These are phyloP conservation scores for Hucho hucho DNA, from an alignment of 2,113 vertebrate species.

Conservation along the genomic window DNA sequence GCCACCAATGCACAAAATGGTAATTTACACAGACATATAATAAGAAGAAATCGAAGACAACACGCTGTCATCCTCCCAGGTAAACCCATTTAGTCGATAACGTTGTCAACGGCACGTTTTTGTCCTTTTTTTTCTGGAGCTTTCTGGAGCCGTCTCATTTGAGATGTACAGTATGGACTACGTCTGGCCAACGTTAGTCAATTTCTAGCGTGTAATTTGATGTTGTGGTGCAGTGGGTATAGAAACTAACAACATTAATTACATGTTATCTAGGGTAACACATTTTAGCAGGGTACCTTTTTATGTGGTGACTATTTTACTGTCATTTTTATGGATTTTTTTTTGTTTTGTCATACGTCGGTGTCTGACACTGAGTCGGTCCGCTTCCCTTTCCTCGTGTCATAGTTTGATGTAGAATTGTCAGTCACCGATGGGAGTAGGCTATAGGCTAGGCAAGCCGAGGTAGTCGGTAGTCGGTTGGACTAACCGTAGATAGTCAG, in stretches of 20 bases:
- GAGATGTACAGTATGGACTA: no score
- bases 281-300: background rate
- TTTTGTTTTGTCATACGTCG: background rate
- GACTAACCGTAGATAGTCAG: background rate
- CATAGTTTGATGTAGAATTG: background rate
- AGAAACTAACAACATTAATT: background rate
- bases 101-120: no score
- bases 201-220: background rate
- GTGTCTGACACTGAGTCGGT: background rate
- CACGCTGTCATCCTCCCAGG: conserved; percentile 17
- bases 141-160: background rate
- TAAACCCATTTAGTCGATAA: conserved; percentile 12
- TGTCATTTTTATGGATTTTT: no score
- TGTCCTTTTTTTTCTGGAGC: background rate
- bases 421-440: background rate
- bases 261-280: background rate
- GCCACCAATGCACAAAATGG: conserved; percentile 15
- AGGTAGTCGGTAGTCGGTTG: no score
- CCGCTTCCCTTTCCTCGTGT: background rate
- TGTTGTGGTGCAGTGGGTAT: background rate
- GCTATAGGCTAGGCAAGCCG: no score
- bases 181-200: background rate
- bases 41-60: conserved; percentile 5
- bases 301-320: background rate
- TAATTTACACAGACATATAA: background rate